These are phyloP conservation scores for Salvelinus sp. DNA, from an alignment of 2,113 vertebrate species.

Conservation along the genomic window DNA sequence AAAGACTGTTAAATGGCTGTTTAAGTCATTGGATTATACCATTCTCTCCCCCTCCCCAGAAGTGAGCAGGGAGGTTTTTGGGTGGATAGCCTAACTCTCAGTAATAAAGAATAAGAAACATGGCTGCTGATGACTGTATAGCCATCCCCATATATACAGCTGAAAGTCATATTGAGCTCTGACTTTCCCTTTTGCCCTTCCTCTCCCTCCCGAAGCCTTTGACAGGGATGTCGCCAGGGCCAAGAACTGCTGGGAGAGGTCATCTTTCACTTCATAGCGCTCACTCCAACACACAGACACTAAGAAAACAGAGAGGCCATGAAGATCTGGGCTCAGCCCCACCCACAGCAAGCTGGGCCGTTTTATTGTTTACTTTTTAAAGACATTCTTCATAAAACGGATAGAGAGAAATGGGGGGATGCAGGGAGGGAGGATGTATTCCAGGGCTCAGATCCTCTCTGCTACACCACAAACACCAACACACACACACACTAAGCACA, in stretches of 20 bases:
- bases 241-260: conserved; percentile 44
- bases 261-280: conserved; percentile 23
- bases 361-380: background rate
- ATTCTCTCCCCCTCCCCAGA: background rate
- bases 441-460: conserved; percentile 55
- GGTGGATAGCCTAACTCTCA: conserved; percentile 1
- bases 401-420: conserved; percentile 1
- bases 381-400: conserved; percentile 1
- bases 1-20: background rate
- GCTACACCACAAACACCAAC: too few relatives aligned
- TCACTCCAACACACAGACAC: background rate
- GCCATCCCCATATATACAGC: background rate
- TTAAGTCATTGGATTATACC: conserved; percentile 19
- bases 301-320: background rate
- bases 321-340: background rate
- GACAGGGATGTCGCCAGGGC: conserved; percentile 44
- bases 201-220: conserved; percentile 30
- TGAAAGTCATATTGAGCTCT: conserved; percentile 14
- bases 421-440: conserved; percentile 25
- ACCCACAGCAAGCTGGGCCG: conserved; percentile 1
- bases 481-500: conserved; percentile 37
- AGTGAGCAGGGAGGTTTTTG: too few relatives aligned
- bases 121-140: conserved; percentile 3
- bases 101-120: background rate
- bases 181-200: conserved; percentile 42